Evolutionary conservation across 2,113 vertebrate species (phyloP).

Genomic region (Bos javanicus): DNA sequence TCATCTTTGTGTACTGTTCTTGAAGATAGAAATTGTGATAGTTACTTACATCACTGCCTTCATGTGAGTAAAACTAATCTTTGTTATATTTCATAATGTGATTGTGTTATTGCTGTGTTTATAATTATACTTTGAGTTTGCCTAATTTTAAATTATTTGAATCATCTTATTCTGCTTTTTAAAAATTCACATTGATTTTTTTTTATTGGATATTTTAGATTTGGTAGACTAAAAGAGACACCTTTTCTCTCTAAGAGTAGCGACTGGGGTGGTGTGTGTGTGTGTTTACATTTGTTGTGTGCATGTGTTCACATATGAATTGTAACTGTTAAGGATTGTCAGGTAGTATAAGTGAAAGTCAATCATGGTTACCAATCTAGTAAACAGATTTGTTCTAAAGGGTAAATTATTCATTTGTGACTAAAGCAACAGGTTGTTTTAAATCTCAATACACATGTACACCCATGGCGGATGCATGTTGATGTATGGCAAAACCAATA

Average conservation of each 20-base stretch:
- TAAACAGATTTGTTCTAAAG: not conserved
- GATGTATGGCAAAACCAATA: too few relatives aligned
- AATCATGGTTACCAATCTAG: not conserved
- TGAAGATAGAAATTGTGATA: not conserved
- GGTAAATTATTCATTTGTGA: not conserved
- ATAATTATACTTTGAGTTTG: not conserved
- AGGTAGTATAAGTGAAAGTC: not conserved
- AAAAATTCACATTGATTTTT: not conserved
- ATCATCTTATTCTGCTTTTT: not conserved
- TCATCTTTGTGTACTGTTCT: not conserved
- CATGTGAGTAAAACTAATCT: not conserved
- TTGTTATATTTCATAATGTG: not conserved
- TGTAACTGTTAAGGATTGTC: not conserved
- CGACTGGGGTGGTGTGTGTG: not conserved
- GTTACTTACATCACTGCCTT: not conserved
- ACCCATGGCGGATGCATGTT: too few relatives aligned
- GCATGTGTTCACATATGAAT: not conserved
- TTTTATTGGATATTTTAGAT: not conserved
- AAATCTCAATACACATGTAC: not conserved
- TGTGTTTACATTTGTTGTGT: not conserved
- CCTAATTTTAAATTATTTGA: not conserved
- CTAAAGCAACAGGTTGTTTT: not conserved
- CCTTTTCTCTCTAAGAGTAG: not conserved
- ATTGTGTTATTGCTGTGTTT: not conserved
- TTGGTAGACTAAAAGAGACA: not conserved